phyloP scores from a whole-genome alignment of 1,140 invertebrate species.

The Aplysia californica region DNA sequence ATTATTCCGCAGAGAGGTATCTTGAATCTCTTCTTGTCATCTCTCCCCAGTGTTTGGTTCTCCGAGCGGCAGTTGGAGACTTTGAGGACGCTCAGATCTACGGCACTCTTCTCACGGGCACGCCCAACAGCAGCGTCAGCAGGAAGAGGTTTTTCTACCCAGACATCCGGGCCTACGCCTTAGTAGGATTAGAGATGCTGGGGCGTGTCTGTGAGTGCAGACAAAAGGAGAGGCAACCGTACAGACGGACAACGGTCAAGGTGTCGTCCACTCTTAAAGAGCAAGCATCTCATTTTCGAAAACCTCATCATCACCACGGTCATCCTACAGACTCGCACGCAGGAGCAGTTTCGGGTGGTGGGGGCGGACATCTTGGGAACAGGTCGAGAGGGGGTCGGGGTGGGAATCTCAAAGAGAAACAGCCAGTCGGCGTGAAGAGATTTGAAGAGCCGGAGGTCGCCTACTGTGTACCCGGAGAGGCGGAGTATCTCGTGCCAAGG shows the following conservation, averaged over 20 bases:
- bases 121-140: slow-evolving; percentile 38
- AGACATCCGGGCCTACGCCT: slow-evolving; percentile 58
- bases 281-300: background rate
- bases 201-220: slow-evolving; percentile 48
- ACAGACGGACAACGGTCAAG: slow-evolving; percentile 3
- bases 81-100: slow-evolving; percentile 59
- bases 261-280: background rate
- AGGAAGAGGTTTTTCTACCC: slow-evolving; percentile 57
- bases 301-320: background rate
- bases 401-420: background rate
- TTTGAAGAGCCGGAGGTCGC: background rate
- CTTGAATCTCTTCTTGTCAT: no score
- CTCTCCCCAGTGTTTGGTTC: slow-evolving; percentile 47
- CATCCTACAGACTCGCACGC: background rate
- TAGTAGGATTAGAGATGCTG: slow-evolving; percentile 56
- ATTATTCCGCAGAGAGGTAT: no score
- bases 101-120: slow-evolving; percentile 55
- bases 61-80: slow-evolving; percentile 58
- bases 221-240: slow-evolving; percentile 22
- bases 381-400: no score
- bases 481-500: background rate
- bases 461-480: slow-evolving; percentile 9
- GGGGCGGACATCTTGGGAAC: background rate
- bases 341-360: background rate
- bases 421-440: background rate